These are phyloP conservation scores for Cenopis cana DNA, from an alignment of 2,888 invertebrate species.

Conservation along the genomic window DNA sequence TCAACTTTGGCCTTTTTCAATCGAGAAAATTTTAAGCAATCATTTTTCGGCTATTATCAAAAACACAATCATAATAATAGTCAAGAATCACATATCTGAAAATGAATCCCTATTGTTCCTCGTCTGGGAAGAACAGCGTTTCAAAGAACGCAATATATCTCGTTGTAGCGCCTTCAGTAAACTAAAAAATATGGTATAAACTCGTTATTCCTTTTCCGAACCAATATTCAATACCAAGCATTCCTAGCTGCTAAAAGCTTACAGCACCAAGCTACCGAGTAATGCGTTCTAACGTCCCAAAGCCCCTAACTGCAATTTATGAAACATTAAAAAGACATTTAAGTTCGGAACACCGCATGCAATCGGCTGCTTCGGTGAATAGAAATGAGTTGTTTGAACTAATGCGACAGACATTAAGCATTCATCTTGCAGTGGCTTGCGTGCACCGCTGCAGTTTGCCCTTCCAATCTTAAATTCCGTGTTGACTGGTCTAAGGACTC, in stretches of 20 bases:
- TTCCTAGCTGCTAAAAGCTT: not conserved
- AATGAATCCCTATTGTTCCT: too few relatives aligned
- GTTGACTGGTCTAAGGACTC: not conserved
- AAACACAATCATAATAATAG: too few relatives aligned
- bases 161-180: too few relatives aligned
- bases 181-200: too few relatives aligned
- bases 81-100: too few relatives aligned
- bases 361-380: constrained; percentile 50
- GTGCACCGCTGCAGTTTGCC: constrained; percentile 56
- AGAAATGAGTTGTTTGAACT: constrained; percentile 64
- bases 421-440: constrained; percentile 58
- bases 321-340: constrained; percentile 44
- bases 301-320: constrained; percentile 37
- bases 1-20: too few relatives aligned
- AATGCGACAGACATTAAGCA: constrained; percentile 62
- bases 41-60: too few relatives aligned
- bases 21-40: too few relatives aligned
- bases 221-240: not conserved
- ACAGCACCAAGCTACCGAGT: not conserved
- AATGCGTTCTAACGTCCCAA: not conserved
- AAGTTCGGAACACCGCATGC: constrained; percentile 36
- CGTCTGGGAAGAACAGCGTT: too few relatives aligned
- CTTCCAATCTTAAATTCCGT: not conserved
- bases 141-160: too few relatives aligned
- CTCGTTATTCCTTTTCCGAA: too few relatives aligned